Evolutionary conservation across 1,140 invertebrate genomes (phyloP), one percentile per base, ranked within the genome.

Genomic region (Schlechtendalia chinensis): DNA sequence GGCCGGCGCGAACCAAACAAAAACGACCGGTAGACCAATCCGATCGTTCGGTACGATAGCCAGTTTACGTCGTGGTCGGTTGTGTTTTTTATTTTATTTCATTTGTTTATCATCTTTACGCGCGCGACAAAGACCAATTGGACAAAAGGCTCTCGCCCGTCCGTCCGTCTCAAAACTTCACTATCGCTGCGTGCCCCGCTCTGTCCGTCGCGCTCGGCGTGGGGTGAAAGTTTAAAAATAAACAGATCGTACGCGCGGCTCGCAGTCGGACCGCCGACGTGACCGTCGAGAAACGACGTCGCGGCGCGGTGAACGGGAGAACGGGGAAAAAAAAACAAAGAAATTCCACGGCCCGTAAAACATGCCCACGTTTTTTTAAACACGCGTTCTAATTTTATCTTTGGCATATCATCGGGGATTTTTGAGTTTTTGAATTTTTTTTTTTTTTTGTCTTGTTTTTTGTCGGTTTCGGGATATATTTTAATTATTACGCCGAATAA

Each of bases 151-250:
- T 54, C 24, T 54, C 69, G 6, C 63, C n/a, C 27, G 65, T 47
- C 22, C 24, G 16, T 17, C 16, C 29, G 65, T 45, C 32, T 29
- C 47, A 53, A 8, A 29, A 12, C 5, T 17, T 54, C 45, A 12
- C 45, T n/a, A n/a, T 69, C 65, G n/a, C 1, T 67, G n/a, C 45
- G n/a, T n/a, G n/a, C 16, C 32, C 32, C 32, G 24, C 27, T 16
- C 32, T 63, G 27, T 32, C 61, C 19, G 27, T 63, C 61, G 17
- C 14, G 50, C 65, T 54, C 69, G 17, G 69, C 50, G 69, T 72
- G 69, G 69, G 69, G 69, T 72, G 69, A 72, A 72, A 72, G 69
- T 72, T 72, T 72, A 72, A 72, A 72, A 72, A 72, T 72, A 72
- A n/a, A 72, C 69, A 29, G 47, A 72, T 72, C 69, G 29, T 47